phyloP scores from a whole-genome alignment of 2,888 invertebrate genomes.

The Bimastos eiseni region DNA sequence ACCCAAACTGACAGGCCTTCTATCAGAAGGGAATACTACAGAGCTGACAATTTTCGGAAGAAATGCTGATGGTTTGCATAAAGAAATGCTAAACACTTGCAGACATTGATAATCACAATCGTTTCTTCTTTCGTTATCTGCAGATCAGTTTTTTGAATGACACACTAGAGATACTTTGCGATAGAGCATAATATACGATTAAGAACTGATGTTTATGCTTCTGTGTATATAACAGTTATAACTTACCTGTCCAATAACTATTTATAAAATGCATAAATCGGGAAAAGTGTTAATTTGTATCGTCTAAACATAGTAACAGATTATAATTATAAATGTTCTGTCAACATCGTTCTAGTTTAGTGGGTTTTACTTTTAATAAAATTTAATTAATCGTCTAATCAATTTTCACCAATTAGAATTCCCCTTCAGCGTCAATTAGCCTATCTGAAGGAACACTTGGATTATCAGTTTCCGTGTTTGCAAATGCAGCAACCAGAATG shows the following conservation, averaged over 20 bases:
- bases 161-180: background rate
- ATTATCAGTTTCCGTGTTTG: too few species aligned
- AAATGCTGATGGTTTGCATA: background rate
- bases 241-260: background rate
- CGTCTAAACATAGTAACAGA: background rate
- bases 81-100: background rate
- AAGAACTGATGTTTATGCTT: background rate
- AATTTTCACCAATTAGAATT: too few species aligned
- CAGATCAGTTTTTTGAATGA: background rate
- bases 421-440: too few species aligned
- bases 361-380: too few species aligned
- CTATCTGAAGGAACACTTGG: too few species aligned
- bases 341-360: background rate
- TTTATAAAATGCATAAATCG: background rate
- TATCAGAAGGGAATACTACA: background rate
- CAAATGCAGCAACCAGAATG: too few species aligned
- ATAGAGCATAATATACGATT: background rate
- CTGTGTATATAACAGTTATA: too few species aligned
- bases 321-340: background rate
- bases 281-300: background rate
- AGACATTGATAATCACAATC: background rate
- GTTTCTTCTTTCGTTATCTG: background rate
- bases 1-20: conserved; percentile 7
- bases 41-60: background rate
- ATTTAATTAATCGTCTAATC: too few species aligned